phyloP scores from a whole-genome alignment of 2,797 vertebrate species.

The Morus bassanus region DNA sequence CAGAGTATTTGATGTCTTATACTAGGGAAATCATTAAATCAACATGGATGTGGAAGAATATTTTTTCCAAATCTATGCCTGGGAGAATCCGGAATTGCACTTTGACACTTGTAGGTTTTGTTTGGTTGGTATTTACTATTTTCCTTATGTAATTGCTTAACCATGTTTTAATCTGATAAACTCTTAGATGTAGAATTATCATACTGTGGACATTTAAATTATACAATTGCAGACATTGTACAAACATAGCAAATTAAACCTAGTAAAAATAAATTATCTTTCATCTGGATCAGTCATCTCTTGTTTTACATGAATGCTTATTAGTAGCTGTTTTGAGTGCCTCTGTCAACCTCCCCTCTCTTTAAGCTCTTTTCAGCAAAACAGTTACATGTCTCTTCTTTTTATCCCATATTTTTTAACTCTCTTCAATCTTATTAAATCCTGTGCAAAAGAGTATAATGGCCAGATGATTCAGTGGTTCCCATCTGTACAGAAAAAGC shows the following conservation, averaged over 20 bases:
- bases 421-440: conserved; percentile 17
- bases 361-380: background rate
- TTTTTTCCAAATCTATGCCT: background rate
- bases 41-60: background rate
- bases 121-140: background rate
- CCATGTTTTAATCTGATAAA: background rate
- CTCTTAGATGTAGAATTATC: background rate
- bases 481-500: conserved; percentile 2
- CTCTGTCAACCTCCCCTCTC: background rate
- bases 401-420: conserved; percentile 4
- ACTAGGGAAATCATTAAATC: background rate
- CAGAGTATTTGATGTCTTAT: background rate
- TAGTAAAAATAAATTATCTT: background rate
- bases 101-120: background rate
- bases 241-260: background rate
- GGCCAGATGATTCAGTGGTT: background rate
- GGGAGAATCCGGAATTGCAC: background rate
- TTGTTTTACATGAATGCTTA: background rate
- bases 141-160: background rate
- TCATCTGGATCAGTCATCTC: background rate
- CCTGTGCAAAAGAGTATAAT: background rate
- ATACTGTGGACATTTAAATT: background rate
- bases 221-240: background rate
- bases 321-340: background rate
- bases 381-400: background rate